Evolutionary conservation across 2,797 vertebrate species (phyloP), one percentile per base, ranked within the genome.

Genomic region (Fistularia tabacaria): DNA sequence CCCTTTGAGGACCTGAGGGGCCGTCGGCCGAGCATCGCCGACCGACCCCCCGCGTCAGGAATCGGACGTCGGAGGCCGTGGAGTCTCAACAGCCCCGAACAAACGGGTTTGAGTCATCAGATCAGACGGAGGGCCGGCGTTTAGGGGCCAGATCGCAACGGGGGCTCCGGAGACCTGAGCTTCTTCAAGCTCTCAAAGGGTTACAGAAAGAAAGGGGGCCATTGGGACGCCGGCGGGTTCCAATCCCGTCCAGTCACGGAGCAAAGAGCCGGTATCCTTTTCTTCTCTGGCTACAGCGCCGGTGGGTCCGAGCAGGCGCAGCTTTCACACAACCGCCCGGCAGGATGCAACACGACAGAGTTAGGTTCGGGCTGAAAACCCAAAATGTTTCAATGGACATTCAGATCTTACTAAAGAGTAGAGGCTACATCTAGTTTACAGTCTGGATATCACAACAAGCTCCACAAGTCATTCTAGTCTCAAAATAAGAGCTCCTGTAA

Each of bases 231-330:
- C 74, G 70, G 75, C 82, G 89, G 80, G 49, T 46, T 57, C 78
- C 57, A 42, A 71, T 71, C 64, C 76, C 73, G 80, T 80, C 83
- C 66, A 86, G 67, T 82, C 77, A 88, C 73, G 86, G 81, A 79
- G 78, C 91, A 92, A 92, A 95, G 93, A 95, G 93, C 93, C 92
- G 92, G 93, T 89, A 93, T 91, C 87, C 90, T 85, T 92, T 89
- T 76, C 62, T 85, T 71, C 64, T 85, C 71, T 86, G 75, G 74
- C 86, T 87, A 86, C 81, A 69, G 71, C 75, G 63, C 68, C 76
- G 70, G 62, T 73, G 77, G 76, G 62, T 74, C 50, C 63, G 62
- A 79, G 59, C 66, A 74, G 70, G 59, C 36, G 40, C 59, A 25
- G 25, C 2, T 2, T 25, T 25, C 49, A 70, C 64, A 67, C 46